Evolutionary conservation across 2,888 invertebrate genomes (phyloP).

Genomic region (Agriopis marginaria): DNA sequence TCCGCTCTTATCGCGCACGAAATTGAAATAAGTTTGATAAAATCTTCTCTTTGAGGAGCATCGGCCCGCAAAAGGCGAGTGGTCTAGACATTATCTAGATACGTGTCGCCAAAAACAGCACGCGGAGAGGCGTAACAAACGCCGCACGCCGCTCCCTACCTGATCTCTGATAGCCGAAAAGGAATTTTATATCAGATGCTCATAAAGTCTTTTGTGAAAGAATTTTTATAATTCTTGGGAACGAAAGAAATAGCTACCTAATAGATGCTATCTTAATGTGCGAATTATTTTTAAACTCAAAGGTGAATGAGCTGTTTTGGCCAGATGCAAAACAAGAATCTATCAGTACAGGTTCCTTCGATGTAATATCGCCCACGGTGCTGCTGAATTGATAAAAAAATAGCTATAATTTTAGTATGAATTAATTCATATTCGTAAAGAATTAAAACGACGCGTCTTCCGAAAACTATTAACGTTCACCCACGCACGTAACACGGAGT

Average conservation of each 20-base stretch:
- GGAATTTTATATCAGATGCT: conserved; percentile 46
- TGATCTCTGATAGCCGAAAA: conserved; percentile 64
- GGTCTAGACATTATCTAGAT: conserved; percentile 74
- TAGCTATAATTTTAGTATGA: conserved; percentile 28
- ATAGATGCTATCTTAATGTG: conserved; percentile 35
- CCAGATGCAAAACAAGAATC: conserved; percentile 58
- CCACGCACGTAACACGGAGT: conserved; percentile 38
- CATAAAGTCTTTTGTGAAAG: conserved; percentile 17
- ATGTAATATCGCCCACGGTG: conserved; percentile 58
- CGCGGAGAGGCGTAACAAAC: conserved; percentile 66
- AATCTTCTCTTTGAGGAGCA: conserved; percentile 68
- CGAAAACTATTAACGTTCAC: conserved; percentile 29
- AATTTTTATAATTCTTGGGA: conserved; percentile 26
- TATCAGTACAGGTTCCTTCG: conserved; percentile 54
- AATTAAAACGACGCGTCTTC: conserved; percentile 20
- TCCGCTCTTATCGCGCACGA: conserved; percentile 64
- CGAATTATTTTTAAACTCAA: conserved; percentile 43
- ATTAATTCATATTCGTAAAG: conserved; percentile 26
- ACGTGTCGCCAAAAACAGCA: conserved; percentile 72
- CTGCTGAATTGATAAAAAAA: conserved; percentile 28
- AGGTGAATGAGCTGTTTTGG: conserved; percentile 53
- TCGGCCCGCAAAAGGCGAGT: conserved; percentile 69
- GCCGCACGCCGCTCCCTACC: conserved; percentile 55
- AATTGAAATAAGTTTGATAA: conserved; percentile 76
- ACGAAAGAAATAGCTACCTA: conserved; percentile 28